Percentiles rank a stretch among this genome's conserved stretches.
Conservation (phyloP, 2,113 vertebrate genomes). For the Poecilia latipinna region DNA sequence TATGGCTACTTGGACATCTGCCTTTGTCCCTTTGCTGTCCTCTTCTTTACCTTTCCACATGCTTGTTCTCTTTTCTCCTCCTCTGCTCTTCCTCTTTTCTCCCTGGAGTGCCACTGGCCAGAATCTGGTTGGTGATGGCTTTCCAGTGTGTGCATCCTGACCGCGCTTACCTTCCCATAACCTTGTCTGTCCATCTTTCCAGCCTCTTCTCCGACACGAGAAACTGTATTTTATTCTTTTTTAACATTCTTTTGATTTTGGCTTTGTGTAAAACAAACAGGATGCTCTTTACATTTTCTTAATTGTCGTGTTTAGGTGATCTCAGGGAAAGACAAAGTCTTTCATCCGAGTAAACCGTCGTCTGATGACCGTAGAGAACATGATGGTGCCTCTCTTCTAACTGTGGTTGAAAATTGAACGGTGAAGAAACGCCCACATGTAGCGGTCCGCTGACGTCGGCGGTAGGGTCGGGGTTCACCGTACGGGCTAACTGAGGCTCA, state of each 20-base stretch:
- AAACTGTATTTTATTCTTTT: neutral
- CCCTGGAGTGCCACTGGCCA: slow-evolving; percentile 74
- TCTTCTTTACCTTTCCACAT: slow-evolving; percentile 79
- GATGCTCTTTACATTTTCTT: neutral
- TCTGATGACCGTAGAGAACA: neutral
- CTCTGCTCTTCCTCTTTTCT: slow-evolving; percentile 76
- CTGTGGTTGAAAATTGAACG: neutral
- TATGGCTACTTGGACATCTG: slow-evolving; percentile 71
- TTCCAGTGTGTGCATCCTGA: slow-evolving; percentile 69
- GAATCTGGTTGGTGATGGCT: slow-evolving; percentile 71
- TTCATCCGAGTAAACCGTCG: neutral
- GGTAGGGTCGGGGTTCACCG: neutral
- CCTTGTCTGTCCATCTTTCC: slow-evolving; percentile 22
- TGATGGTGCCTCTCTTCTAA: neutral
- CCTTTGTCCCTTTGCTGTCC: slow-evolving; percentile 75
- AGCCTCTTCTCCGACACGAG: slow-evolving; percentile 3
- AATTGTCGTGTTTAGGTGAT: neutral
- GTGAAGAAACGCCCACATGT: no score
- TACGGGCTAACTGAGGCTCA: neutral
- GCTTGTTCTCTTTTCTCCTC: slow-evolving; percentile 66
- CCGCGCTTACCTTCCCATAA: slow-evolving; percentile 30
- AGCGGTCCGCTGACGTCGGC: neutral
- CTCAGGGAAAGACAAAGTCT: neutral
- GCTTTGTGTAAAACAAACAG: slow-evolving; percentile 43
- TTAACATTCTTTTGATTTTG: neutral